Evolutionary conservation across 2,113 vertebrate species (phyloP).

Genomic region (Calyptommatus sinebrachiatus): DNA sequence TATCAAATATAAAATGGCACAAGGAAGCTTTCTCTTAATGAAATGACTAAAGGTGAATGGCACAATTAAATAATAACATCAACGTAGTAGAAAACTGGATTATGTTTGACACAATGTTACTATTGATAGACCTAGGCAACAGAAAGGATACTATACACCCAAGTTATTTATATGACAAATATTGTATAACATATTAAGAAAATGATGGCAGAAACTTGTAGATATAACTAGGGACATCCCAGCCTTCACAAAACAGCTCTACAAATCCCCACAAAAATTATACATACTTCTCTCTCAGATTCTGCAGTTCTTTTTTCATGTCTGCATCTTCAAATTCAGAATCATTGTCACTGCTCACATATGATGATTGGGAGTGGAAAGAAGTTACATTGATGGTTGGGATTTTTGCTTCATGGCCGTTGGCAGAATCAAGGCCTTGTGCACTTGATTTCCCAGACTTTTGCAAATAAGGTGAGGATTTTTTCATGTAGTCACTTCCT

Average conservation of each 20-base stretch:
- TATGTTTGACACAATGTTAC: not conserved
- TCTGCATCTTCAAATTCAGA: constrained; percentile 94
- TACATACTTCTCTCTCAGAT: constrained; percentile 91
- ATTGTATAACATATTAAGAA: not conserved
- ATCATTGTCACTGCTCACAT: constrained; percentile 96
- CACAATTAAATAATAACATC: not conserved
- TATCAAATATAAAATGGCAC: not conserved
- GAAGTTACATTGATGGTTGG: constrained; percentile 80
- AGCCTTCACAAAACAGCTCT: not conserved
- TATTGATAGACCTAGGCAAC: not conserved
- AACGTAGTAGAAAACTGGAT: not conserved
- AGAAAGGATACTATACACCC: not conserved
- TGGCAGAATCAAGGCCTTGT: constrained; percentile 79
- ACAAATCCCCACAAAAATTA: not conserved
- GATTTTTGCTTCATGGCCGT: constrained; percentile 74
- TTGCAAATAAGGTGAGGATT: constrained; percentile 87
- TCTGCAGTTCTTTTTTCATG: constrained; percentile 90
- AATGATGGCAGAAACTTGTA: not conserved
- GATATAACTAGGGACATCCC: not conserved
- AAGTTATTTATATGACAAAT: not conserved
- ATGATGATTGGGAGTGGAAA: constrained; percentile 84
- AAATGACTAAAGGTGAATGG: not conserved
- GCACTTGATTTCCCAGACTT: constrained; percentile 82
- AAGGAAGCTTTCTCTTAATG: not conserved
- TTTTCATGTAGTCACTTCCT: constrained; percentile 86